These are phyloP conservation scores for Neodontobutis hainanensis DNA, from an alignment of 2,113 vertebrate genomes.

Conservation along the genomic window DNA sequence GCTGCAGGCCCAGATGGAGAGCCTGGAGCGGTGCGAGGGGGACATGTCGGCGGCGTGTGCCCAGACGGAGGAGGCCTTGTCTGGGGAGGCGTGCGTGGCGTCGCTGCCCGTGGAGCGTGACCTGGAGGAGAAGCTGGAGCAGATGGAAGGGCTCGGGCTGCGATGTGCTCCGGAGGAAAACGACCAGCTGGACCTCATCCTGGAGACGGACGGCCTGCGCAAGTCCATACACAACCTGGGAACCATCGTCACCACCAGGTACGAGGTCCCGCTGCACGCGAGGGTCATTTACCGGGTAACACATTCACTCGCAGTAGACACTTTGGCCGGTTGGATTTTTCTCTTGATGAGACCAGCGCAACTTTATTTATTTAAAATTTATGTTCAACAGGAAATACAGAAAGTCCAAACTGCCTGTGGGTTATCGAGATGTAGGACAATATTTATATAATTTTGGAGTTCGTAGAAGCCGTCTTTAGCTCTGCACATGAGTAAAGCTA, in stretches of 20 bases:
- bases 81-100: conserved; percentile 85
- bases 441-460: too few species aligned
- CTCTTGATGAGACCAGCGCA: too few species aligned
- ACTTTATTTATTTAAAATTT: too few species aligned
- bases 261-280: not conserved
- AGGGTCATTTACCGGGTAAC: not conserved
- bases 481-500: too few species aligned
- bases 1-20: conserved; percentile 91
- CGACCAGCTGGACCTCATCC: conserved; percentile 91
- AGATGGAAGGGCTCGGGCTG: conserved; percentile 83
- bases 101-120: conserved; percentile 86
- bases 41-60: conserved; percentile 85
- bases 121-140: conserved; percentile 86
- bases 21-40: conserved; percentile 86
- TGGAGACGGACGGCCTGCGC: conserved; percentile 93
- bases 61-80: conserved; percentile 86
- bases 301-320: too few species aligned
- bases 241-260: conserved; percentile 90
- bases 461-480: too few species aligned
- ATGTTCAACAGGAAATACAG: too few species aligned
- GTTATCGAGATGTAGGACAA: too few species aligned
- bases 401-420: too few species aligned
- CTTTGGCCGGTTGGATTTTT: too few species aligned
- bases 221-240: conserved; percentile 98
- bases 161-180: conserved; percentile 92